Base-by-base conservation (phyloP, 2,113 vertebrate genomes). In the Numenius arquata region DNA sequence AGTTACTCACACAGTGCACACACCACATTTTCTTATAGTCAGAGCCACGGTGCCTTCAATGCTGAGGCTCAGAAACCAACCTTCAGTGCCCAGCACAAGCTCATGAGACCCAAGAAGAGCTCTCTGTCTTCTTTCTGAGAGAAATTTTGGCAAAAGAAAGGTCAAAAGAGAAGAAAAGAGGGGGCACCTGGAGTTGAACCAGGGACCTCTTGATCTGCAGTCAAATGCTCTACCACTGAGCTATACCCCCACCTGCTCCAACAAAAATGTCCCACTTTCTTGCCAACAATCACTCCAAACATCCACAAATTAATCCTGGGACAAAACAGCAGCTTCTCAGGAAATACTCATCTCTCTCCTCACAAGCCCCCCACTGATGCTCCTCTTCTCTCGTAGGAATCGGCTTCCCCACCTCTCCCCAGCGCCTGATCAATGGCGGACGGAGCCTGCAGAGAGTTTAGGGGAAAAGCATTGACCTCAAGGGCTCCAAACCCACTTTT, bases 191-290 rank as follows among this genome's bases (percentile, higher is more conserved):
- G 97, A 97, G 93, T 98, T 97, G 97, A 98, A 98, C 97, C 96
- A 0, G 97, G 96, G 96, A 98, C 97, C 96, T 97, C 97, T 98
- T 98, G 96, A 98, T 97, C 96, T 98, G 97, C 96, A 97, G 96
- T 98, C 97, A 98, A 97, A 97, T 98, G 97, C 97, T 97, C 97
- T 98, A 5, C 96, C 98, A 94, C 65, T 67, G 30, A 26, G 61
- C 55, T 80, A 98, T 88, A 97, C 97, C 97, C 97, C 97, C 26
- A 27, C 50, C 50, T 52, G 45, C 45, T 47, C 19, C 7, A 6
- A 7, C 19, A 47, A 47, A 47, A 20, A 4, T 47, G 45, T 58
- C 43, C 17, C 16, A 9, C 18, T 16, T 50, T 41, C 1, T 62
- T 8, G 10, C 22, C 17, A 23, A 32, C 20, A 17, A 50, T 4